phyloP scores from a whole-genome alignment of 2,113 vertebrate species.

The Notothenia coriiceps region DNA sequence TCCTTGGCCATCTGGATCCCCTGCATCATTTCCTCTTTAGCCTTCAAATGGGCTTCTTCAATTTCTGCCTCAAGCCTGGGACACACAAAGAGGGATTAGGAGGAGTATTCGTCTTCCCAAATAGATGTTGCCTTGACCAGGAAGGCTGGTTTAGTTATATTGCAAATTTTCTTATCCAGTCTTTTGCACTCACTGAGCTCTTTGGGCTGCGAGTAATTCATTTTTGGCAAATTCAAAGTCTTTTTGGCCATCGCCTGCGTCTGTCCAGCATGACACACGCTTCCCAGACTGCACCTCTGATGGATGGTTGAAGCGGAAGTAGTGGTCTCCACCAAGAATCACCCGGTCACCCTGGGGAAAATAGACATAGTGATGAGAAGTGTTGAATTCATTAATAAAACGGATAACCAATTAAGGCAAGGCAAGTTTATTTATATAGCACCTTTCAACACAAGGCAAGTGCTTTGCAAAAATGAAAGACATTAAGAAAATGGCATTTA shows the following conservation, averaged over 20 bases:
- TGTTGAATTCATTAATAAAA: slow-evolving; percentile 1
- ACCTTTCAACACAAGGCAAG: too few species aligned
- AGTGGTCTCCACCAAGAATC: slow-evolving; percentile 96
- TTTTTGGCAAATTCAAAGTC: slow-evolving; percentile 98
- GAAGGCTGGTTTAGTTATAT: background rate
- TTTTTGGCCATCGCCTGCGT: slow-evolving; percentile 85
- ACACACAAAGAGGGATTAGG: slow-evolving; percentile 20
- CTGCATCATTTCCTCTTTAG: slow-evolving; percentile 95
- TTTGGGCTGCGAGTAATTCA: slow-evolving; percentile 91
- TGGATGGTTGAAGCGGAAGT: slow-evolving; percentile 97
- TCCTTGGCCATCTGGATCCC: slow-evolving; percentile 94
- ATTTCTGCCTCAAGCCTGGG: slow-evolving; percentile 93
- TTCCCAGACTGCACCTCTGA: slow-evolving; percentile 89
- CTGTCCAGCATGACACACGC: slow-evolving; percentile 78
- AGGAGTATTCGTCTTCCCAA: background rate
- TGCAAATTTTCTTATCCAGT: background rate
- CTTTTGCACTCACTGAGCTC: slow-evolving; percentile 86
- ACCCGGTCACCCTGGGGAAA: slow-evolving; percentile 91
- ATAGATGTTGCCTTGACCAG: background rate
- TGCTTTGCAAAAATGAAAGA: too few species aligned
- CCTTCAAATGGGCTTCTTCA: slow-evolving; percentile 91
- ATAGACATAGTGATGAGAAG: background rate
- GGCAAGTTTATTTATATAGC: background rate
- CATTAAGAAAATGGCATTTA: too few species aligned
- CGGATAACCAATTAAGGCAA: background rate